A percentile compares a stretch with the other conserved stretches of the same genome.
Evolutionary conservation across 2,113 vertebrate species (phyloP).

Genomic region (Pomatorhinus ruficollis): DNA sequence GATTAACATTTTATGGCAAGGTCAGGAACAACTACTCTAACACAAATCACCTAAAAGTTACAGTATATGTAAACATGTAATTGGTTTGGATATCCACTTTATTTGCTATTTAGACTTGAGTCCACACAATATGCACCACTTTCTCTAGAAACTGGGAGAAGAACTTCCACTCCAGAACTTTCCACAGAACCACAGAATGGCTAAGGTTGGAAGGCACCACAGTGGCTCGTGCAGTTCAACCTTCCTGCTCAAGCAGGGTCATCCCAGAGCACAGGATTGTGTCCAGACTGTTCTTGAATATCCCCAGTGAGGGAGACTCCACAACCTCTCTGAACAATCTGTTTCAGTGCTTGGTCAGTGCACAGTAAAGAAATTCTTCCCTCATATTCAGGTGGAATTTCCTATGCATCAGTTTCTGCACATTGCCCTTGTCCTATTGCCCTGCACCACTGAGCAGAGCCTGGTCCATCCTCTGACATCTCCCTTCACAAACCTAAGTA

Average conservation of each 20-base stretch:
- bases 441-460: fast-evolving
- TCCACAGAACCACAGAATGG: neutral
- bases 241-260: neutral
- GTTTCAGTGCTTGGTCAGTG: neutral
- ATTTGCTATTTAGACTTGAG: neutral
- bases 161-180: neutral
- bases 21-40: neutral
- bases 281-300: fast-evolving
- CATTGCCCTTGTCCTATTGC: neutral
- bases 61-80: neutral
- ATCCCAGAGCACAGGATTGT: neutral
- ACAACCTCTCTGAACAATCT: neutral
- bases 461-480: no score
- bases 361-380: neutral
- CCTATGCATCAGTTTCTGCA: neutral
- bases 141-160: neutral
- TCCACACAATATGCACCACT: neutral
- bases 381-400: neutral
- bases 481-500: neutral
- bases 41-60: neutral
- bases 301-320: neutral
- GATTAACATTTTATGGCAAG: neutral
- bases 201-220: neutral
- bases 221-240: neutral
- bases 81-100: neutral